These are phyloP conservation scores for Bradysia coprophila DNA, from an alignment of 1,140 invertebrate genomes.

Conservation along the genomic window DNA sequence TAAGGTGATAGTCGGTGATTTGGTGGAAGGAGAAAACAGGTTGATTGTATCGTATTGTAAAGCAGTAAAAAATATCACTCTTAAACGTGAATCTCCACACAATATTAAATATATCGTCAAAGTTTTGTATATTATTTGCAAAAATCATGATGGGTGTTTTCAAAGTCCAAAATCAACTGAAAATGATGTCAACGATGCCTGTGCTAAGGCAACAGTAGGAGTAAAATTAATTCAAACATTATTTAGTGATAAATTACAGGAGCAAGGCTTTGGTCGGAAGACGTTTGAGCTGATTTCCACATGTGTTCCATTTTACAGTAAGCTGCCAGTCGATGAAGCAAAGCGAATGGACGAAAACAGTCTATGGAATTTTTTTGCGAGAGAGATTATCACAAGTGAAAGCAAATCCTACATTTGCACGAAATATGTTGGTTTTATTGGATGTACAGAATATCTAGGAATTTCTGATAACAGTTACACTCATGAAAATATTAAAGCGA, in stretches of 20 bases:
- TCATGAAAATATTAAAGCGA: slow-evolving; percentile 52
- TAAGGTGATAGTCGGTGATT: too few relatives aligned
- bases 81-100: background rate
- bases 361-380: slow-evolving; percentile 69
- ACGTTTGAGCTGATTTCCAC: slow-evolving; percentile 56
- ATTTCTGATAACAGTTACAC: slow-evolving; percentile 34
- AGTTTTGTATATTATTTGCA: slow-evolving; percentile 47
- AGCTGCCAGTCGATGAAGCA: slow-evolving; percentile 47
- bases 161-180: slow-evolving; percentile 52
- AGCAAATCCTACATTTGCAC: slow-evolving; percentile 27
- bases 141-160: slow-evolving; percentile 58
- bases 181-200: slow-evolving; percentile 52
- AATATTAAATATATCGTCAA: background rate
- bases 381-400: slow-evolving; percentile 50
- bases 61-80: too few relatives aligned
- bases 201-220: slow-evolving; percentile 54
- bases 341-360: slow-evolving; percentile 54
- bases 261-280: slow-evolving; percentile 56
- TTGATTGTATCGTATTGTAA: background rate
- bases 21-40: background rate
- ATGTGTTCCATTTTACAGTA: slow-evolving; percentile 49
- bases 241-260: slow-evolving; percentile 72
- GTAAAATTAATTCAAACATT: slow-evolving; percentile 68
- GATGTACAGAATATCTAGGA: slow-evolving; percentile 64
- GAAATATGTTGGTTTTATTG: slow-evolving; percentile 81